phyloP scores from a whole-genome alignment of 2,888 invertebrate species.

The Nephrotoma guestfalica region DNA sequence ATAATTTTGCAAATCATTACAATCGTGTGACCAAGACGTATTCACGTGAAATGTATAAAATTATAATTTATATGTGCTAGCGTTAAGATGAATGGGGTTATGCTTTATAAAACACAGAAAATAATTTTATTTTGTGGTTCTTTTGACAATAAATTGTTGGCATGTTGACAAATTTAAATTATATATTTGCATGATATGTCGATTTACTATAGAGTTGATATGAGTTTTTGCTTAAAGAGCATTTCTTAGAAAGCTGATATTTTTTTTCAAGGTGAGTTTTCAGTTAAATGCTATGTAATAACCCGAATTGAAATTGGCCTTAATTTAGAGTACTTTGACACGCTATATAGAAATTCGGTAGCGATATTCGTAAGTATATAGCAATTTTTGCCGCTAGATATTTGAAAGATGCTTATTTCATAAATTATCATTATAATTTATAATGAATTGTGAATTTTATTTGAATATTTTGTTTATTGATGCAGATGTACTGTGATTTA shows the following conservation, averaged over 20 bases:
- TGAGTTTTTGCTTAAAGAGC: neutral
- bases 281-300: neutral
- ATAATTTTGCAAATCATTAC: neutral
- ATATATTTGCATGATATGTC: neutral
- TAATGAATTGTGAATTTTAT: too few species aligned
- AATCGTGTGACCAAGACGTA: neutral
- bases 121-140: neutral
- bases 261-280: neutral
- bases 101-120: neutral
- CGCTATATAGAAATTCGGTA: neutral
- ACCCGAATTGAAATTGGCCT: neutral
- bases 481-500: too few species aligned
- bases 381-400: too few species aligned
- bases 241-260: neutral
- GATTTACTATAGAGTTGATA: neutral
- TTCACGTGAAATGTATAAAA: neutral
- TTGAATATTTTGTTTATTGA: too few species aligned
- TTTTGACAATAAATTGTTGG: neutral
- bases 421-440: too few species aligned
- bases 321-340: neutral
- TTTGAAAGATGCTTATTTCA: too few species aligned
- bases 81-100: neutral
- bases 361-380: neutral
- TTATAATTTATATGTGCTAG: neutral
- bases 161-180: neutral